Percentiles rank a stretch among this genome's conserved stretches.
Conservation (phyloP, 2,113 vertebrate genomes). For the Argyrosomus japonicus region DNA sequence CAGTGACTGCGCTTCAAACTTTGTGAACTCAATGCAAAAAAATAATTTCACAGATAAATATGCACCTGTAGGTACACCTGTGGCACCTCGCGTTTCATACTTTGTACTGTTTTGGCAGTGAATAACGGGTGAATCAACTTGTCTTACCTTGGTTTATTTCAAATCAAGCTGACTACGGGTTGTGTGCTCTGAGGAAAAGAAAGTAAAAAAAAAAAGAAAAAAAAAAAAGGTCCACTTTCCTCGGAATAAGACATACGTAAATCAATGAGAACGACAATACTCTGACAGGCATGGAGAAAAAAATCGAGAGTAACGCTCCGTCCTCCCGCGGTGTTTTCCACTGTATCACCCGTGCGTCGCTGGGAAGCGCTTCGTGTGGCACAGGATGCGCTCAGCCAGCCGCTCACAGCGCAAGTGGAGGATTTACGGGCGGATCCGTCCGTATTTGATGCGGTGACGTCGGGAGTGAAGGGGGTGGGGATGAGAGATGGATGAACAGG, state of each 20-base stretch:
- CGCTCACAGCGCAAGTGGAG: slow-evolving; percentile 59
- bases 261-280: not conserved
- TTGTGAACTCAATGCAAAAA: too few relatives aligned
- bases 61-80: not conserved
- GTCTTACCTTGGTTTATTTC: slow-evolving; percentile 55
- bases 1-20: not conserved
- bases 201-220: not conserved
- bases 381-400: slow-evolving; percentile 36
- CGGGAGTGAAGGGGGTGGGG: slow-evolving; percentile 32
- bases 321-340: not conserved
- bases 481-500: slow-evolving; percentile 17
- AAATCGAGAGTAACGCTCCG: not conserved
- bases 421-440: not conserved
- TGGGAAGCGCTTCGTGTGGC: not conserved
- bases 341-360: slow-evolving; percentile 19
- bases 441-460: slow-evolving; percentile 66
- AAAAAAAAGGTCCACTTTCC: slow-evolving; percentile 20
- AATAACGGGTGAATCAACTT: not conserved
- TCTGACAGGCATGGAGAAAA: not conserved
- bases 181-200: not conserved
- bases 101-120: too few relatives aligned
- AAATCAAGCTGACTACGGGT: slow-evolving; percentile 10
- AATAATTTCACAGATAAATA: not conserved
- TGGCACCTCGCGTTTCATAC: not conserved
- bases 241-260: slow-evolving; percentile 4